phyloP scores from a whole-genome alignment of 2,888 invertebrate genomes.

The Orthonevra nobilis region DNA sequence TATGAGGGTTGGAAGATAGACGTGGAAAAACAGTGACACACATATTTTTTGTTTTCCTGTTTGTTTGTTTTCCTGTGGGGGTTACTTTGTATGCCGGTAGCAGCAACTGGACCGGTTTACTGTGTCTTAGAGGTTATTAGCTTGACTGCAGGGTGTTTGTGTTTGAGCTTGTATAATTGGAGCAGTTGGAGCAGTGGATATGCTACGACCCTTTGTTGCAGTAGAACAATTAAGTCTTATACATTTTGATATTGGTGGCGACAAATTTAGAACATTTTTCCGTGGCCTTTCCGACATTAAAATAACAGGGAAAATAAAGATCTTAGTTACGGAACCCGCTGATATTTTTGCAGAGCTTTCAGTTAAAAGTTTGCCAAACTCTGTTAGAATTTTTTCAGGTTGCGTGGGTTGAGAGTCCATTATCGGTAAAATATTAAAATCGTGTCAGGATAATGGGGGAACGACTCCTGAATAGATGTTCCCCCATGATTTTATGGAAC shows the following conservation, averaged over 20 bases:
- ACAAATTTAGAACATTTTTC: conserved; percentile 13
- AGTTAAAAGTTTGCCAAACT: too few species aligned
- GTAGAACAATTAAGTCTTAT: too few species aligned
- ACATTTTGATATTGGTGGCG: conserved; percentile 43
- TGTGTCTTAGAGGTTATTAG: conserved; percentile 61
- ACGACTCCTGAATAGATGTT: too few species aligned
- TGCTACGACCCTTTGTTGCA: too few species aligned
- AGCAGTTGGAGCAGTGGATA: too few species aligned
- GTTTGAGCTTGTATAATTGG: neutral
- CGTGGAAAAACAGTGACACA: conserved; percentile 65
- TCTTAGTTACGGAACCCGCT: too few species aligned
- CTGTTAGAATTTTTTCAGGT: too few species aligned
- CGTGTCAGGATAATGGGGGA: too few species aligned
- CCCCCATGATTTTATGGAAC: too few species aligned
- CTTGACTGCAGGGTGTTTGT: conserved; percentile 46
- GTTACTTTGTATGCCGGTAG: conserved; percentile 49
- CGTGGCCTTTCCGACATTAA: neutral
- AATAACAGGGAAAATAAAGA: conserved; percentile 11
- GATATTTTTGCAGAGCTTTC: too few species aligned
- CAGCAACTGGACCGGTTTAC: conserved; percentile 61
- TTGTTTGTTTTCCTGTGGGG: conserved; percentile 4
- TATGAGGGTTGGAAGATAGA: conserved; percentile 50
- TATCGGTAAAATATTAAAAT: too few species aligned
- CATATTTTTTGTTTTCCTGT: conserved; percentile 35
- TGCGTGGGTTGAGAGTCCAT: too few species aligned